Base-by-base conservation (phyloP, 2,113 vertebrate species). In the Anolis sagrei region DNA sequence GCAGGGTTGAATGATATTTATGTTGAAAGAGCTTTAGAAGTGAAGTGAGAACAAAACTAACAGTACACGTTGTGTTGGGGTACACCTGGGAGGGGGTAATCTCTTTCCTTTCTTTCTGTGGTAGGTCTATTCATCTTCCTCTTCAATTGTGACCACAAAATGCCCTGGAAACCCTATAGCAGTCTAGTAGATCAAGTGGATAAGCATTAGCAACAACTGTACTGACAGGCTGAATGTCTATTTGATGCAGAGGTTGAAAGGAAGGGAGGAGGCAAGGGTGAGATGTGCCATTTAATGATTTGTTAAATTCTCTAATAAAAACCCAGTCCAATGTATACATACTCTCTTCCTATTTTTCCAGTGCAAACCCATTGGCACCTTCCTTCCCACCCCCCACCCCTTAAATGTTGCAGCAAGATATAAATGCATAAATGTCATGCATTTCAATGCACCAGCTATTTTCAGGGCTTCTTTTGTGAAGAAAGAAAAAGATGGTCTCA, bases 361-460 rank as follows among this genome's bases (percentile, higher is more conserved):
- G 14, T n/a, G 13, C 64, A 69, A 11, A 3, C 21, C 34, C 70
- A 83, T 4, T 25, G 14, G 11, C 7, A 14, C 36, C 13, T 23
- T 25, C 27, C 36, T 44, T 18, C 18, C 14, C 74, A n/a, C n/a
- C 32, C 32, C 64, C 32, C 54, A 7, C 54, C 76, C 5, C 78
- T 82, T 91, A 82, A 91, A 81, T 83, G 75, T 32, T 81, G 54
- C 66, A 82, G 39, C 77, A 92, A 23, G 76, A 74, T 76, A 25
- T 91, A 84, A 74, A 87, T 84, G 80, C 14, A 7, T 13, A 84
- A 73, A 44, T 44, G 82, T 81, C 87, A 85, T 90, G 81, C 27
- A 54, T 90, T 92, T 93, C 79, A 84, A 87, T 69, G 64, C 89
- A 48, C 23, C 27, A 80, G 64, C 82, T 92, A 83, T 93, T 93